Conservation (phyloP, 2,888 invertebrate species). For the Pimpla rufipes region DNA sequence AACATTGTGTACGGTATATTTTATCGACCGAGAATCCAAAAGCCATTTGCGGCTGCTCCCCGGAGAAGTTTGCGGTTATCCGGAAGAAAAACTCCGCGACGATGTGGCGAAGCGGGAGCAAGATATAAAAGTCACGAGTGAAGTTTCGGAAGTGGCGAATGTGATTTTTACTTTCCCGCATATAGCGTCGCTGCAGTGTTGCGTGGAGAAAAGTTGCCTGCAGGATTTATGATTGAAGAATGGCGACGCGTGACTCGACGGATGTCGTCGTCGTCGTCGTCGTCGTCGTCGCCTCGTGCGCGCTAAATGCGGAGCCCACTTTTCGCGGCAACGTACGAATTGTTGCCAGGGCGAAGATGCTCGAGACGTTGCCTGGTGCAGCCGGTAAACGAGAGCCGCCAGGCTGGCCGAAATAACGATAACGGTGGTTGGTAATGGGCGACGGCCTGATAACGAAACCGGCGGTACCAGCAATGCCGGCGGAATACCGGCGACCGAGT, state of each 20-base stretch:
- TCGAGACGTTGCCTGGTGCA: slow-evolving; percentile 9
- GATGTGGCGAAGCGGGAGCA: slow-evolving; percentile 2
- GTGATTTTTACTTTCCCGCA: slow-evolving; percentile 35
- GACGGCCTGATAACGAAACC: slow-evolving; percentile 18
- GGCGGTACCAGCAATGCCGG: not conserved
- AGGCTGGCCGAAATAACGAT: slow-evolving; percentile 52
- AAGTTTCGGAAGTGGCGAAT: slow-evolving; percentile 35
- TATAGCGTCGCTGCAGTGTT: not conserved
- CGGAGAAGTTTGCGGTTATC: slow-evolving; percentile 8
- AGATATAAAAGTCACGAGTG: slow-evolving; percentile 41
- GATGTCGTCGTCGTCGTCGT: slow-evolving; percentile 3
- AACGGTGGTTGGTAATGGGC: slow-evolving; percentile 40
- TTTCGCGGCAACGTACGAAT: slow-evolving; percentile 40
- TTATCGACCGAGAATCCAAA: slow-evolving; percentile 14
- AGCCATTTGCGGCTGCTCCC: slow-evolving; percentile 30
- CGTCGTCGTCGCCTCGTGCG: not conserved
- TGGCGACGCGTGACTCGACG: not conserved
- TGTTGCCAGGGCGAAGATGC: slow-evolving; percentile 35
- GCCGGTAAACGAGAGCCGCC: slow-evolving; percentile 57
- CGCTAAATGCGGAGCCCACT: slow-evolving; percentile 10
- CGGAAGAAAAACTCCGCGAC: not conserved
- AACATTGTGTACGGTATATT: not conserved
- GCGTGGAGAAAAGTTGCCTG: slow-evolving; percentile 17
- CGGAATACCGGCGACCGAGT: not conserved
- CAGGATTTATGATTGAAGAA: slow-evolving; percentile 48